Evolutionary conservation across 2,888 invertebrate genomes (phyloP).

Genomic region (Tipula helvola): DNA sequence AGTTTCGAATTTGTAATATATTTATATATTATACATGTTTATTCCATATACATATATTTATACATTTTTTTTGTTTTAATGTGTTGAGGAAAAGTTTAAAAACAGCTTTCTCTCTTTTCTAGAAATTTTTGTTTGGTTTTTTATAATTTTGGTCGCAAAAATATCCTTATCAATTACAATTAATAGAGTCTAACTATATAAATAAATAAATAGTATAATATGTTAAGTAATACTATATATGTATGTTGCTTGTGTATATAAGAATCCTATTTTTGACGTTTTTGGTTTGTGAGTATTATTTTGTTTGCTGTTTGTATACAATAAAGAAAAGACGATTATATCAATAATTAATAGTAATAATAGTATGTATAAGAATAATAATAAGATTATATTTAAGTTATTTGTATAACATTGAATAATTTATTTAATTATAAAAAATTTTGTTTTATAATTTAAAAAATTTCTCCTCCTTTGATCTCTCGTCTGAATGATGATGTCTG

Average conservation of each 20-base stretch:
- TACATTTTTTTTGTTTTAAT: background rate
- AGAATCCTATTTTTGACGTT: background rate
- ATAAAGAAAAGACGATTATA: background rate
- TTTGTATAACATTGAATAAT: background rate
- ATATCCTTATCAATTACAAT: background rate
- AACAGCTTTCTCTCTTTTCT: background rate
- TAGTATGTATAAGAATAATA: background rate
- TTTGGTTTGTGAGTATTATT: background rate
- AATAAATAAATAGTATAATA: background rate
- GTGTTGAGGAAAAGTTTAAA: background rate
- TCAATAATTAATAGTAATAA: background rate
- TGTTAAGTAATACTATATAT: background rate
- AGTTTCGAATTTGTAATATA: background rate
- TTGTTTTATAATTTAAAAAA: background rate
- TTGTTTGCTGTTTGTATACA: background rate
- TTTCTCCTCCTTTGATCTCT: background rate
- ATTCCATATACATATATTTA: background rate
- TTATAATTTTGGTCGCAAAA: background rate
- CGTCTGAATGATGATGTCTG: background rate
- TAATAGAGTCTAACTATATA: background rate
- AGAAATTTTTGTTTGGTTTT: background rate
- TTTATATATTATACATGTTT: background rate
- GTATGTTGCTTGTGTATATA: background rate
- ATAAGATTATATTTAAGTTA: background rate
- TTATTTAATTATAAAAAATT: background rate